Percentiles rank a stretch among this genome's conserved stretches.
phyloP scores from a whole-genome alignment of 2,113 vertebrate genomes.

The Elephas maximus region DNA sequence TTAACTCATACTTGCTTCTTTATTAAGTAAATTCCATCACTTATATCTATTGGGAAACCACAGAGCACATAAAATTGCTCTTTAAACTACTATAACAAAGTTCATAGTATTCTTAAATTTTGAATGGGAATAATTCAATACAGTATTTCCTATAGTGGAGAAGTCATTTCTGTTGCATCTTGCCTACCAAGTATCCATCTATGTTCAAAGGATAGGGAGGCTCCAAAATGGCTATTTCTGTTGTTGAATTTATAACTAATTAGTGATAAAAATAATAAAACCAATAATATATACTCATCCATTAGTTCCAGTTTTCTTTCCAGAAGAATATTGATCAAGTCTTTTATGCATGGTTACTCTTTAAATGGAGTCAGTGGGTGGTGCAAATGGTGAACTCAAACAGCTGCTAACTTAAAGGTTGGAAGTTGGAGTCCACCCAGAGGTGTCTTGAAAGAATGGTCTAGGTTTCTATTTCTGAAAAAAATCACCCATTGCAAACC shows the following conservation, averaged over 20 bases:
- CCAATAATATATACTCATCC: not conserved
- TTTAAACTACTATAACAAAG: not conserved
- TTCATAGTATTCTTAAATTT: not conserved
- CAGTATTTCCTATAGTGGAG: not conserved
- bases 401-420: not conserved
- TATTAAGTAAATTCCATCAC: not conserved
- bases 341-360: not conserved
- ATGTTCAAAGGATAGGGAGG: not conserved
- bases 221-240: not conserved
- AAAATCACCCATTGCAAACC: not conserved
- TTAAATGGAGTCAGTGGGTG: not conserved
- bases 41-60: not conserved
- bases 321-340: not conserved
- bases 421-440: too few relatives aligned
- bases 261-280: not conserved
- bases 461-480: not conserved
- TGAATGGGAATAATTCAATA: not conserved
- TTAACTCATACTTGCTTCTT: not conserved
- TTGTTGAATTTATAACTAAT: not conserved
- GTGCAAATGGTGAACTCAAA: not conserved
- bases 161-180: not conserved
- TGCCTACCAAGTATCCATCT: not conserved
- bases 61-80: not conserved
- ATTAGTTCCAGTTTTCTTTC: not conserved
- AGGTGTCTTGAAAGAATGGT: not conserved